These are phyloP conservation scores for Oligia latruncula DNA, from an alignment of 2,888 invertebrate species.

Conservation along the genomic window DNA sequence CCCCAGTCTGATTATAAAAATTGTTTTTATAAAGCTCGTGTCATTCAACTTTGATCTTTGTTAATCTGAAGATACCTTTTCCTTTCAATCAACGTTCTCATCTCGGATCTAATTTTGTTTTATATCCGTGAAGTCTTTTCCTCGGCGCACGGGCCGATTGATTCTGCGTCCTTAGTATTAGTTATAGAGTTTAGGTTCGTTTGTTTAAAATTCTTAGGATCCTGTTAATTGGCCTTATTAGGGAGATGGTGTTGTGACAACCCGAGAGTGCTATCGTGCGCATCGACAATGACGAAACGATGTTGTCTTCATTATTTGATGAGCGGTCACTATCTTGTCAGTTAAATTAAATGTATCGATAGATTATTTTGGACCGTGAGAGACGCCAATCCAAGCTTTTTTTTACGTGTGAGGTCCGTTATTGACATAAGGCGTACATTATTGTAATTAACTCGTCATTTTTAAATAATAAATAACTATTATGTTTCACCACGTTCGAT, in stretches of 20 bases:
- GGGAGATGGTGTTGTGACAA: slow-evolving; percentile 90
- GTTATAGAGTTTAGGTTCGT: slow-evolving; percentile 80
- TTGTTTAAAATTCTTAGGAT: slow-evolving; percentile 74
- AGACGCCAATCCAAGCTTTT: slow-evolving; percentile 85
- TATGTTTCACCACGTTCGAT: slow-evolving; percentile 65
- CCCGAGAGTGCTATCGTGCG: slow-evolving; percentile 89
- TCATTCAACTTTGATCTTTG: slow-evolving; percentile 90
- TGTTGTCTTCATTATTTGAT: slow-evolving; percentile 90
- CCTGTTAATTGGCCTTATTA: slow-evolving; percentile 90
- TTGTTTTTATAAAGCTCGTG: slow-evolving; percentile 77
- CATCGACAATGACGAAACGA: slow-evolving; percentile 91
- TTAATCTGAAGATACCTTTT: slow-evolving; percentile 81
- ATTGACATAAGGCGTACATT: slow-evolving; percentile 79
- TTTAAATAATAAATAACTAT: slow-evolving; percentile 68
- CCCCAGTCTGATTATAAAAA: slow-evolving; percentile 77
- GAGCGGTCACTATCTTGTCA: slow-evolving; percentile 90
- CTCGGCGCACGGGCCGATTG: slow-evolving; percentile 62
- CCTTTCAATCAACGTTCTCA: slow-evolving; percentile 83
- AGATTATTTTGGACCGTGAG: slow-evolving; percentile 89
- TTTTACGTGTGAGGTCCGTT: slow-evolving; percentile 85
- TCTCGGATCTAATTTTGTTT: slow-evolving; percentile 76
- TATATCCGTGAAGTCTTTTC: slow-evolving; percentile 75
- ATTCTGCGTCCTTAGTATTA: slow-evolving; percentile 73
- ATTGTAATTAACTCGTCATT: slow-evolving; percentile 81
- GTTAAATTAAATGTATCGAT: slow-evolving; percentile 90